phyloP scores from a whole-genome alignment of 2,888 invertebrate species.

The Protodeltote pygarga region DNA sequence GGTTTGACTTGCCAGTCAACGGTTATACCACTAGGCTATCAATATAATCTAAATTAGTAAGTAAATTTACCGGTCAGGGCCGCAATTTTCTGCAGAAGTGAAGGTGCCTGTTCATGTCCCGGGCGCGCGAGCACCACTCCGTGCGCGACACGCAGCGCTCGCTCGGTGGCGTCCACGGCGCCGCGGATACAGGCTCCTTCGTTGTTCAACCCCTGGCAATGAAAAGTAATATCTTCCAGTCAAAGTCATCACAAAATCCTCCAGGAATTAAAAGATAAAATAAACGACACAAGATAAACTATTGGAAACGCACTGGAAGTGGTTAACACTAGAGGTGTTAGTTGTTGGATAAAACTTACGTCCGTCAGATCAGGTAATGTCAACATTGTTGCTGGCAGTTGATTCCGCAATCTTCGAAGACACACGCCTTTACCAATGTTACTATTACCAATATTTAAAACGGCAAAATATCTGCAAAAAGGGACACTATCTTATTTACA shows the following conservation, averaged over 20 bases:
- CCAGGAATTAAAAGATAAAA: too few species aligned
- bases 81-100: slow-evolving; percentile 41
- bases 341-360: slow-evolving; percentile 16
- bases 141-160: slow-evolving; percentile 31
- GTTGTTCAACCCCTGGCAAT: too few species aligned
- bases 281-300: too few species aligned
- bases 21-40: too few species aligned
- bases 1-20: too few species aligned
- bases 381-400: slow-evolving; percentile 46
- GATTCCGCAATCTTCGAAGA: slow-evolving; percentile 31
- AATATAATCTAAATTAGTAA: too few species aligned
- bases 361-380: slow-evolving; percentile 4
- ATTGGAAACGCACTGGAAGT: too few species aligned
- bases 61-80: slow-evolving; percentile 39
- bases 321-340: neutral
- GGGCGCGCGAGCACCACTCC: slow-evolving; percentile 20
- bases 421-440: slow-evolving; percentile 41
- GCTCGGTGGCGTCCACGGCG: slow-evolving; percentile 33
- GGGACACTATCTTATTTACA: too few species aligned
- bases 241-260: too few species aligned
- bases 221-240: too few species aligned
- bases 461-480: slow-evolving; percentile 24
- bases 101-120: neutral
- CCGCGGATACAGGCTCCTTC: slow-evolving; percentile 7
- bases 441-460: slow-evolving; percentile 19